phyloP scores from a whole-genome alignment of 2,888 invertebrate genomes.

The Tethea ocularis region DNA sequence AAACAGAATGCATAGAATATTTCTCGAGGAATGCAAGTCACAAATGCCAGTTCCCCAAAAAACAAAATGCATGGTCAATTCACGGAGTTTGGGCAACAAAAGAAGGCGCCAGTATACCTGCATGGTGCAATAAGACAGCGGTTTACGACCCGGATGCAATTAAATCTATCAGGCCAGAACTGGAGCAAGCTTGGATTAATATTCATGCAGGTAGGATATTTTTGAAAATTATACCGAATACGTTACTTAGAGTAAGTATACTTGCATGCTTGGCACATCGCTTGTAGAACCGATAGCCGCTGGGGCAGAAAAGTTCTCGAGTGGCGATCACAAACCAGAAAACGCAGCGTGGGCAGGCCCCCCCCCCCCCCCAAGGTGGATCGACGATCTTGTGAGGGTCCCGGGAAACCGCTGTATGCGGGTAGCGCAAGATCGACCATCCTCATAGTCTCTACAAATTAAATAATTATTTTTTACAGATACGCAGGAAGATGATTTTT shows the following conservation, averaged over 20 bases:
- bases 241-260: no score
- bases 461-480: background rate
- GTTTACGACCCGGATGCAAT: background rate
- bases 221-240: no score
- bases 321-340: no score
- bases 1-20: background rate
- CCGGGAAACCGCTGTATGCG: no score
- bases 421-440: no score
- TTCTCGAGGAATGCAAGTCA: background rate
- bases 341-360: no score
- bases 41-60: background rate
- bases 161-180: background rate
- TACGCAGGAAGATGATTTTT: constrained; percentile 77
- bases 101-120: background rate
- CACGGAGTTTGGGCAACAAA: constrained; percentile 3
- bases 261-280: no score
- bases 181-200: constrained; percentile 2
- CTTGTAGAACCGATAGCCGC: no score
- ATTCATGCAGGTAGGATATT: background rate
- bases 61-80: background rate
- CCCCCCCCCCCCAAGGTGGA: no score
- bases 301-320: no score
- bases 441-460: no score
- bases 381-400: no score
- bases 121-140: background rate